phyloP scores from a whole-genome alignment of 2,113 vertebrate genomes.

The Rhipidura dahli region DNA sequence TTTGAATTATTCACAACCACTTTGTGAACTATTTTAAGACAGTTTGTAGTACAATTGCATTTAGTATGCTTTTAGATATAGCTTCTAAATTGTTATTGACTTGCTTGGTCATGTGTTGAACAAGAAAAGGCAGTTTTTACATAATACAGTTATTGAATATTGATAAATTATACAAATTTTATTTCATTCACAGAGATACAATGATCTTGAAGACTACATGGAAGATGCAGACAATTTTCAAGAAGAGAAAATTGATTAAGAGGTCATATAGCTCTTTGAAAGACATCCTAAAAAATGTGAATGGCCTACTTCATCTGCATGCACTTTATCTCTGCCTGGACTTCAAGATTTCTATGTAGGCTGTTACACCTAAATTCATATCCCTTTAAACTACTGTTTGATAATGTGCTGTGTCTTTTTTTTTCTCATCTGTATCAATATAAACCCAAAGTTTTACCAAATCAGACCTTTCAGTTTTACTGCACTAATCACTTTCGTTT shows the following conservation, averaged over 20 bases:
- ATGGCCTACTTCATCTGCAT: neutral
- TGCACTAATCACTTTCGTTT: neutral
- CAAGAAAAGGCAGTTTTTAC: neutral
- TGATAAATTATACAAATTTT: neutral
- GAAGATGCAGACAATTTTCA: slow-evolving; percentile 80
- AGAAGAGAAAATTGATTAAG: slow-evolving; percentile 80
- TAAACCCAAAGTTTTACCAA: neutral
- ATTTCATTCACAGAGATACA: slow-evolving; percentile 75
- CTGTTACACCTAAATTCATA: neutral
- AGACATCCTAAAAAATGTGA: slow-evolving; percentile 28
- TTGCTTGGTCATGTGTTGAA: neutral
- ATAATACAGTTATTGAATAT: neutral
- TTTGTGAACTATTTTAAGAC: neutral
- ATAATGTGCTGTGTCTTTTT: neutral
- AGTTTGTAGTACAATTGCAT: neutral
- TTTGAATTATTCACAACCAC: neutral
- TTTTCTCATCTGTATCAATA: neutral
- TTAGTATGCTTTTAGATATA: neutral
- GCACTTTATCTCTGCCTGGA: neutral
- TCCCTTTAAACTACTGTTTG: neutral
- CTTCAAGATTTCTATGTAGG: neutral
- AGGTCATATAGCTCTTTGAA: neutral
- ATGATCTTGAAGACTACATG: slow-evolving; percentile 72
- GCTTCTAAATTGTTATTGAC: neutral
- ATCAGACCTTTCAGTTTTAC: neutral